Conservation (phyloP, 2,113 vertebrate species). For the Campylomormyrus numenius region DNA sequence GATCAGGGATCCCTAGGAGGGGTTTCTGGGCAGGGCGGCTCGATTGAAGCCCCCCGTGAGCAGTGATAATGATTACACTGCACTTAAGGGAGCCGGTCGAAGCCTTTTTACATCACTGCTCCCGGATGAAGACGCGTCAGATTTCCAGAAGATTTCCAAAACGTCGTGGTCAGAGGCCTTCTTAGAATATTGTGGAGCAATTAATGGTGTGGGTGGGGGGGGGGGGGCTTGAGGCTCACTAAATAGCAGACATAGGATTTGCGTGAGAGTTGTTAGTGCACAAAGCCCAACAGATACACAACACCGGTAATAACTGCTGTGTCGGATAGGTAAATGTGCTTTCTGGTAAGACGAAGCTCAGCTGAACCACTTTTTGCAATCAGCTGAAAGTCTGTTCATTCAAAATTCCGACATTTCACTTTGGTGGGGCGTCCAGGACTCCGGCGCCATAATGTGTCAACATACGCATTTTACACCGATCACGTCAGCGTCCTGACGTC, state of each 20-base stretch:
- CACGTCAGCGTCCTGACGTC: not conserved
- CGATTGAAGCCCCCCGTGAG: not conserved
- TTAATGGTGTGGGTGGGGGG: not conserved
- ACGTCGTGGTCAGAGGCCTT: not conserved
- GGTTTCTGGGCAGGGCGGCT: not conserved
- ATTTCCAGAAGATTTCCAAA: not conserved
- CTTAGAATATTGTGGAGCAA: not conserved
- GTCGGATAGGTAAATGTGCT: not conserved
- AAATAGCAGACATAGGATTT: not conserved
- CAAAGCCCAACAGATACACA: not conserved
- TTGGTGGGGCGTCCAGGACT: not conserved
- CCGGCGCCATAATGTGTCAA: not conserved
- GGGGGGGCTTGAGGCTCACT: not conserved
- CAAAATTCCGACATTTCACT: not conserved
- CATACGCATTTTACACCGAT: not conserved
- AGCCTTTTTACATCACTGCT: not conserved
- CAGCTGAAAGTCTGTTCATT: not conserved
- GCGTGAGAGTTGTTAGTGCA: not conserved
- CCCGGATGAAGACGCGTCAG: not conserved
- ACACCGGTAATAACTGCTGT: not conserved
- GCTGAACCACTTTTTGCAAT: not conserved
- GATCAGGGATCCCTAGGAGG: not conserved
- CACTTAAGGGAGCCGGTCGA: not conserved
- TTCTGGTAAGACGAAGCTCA: not conserved
- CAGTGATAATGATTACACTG: not conserved